Evolutionary conservation across 1,140 invertebrate species (phyloP).

Genomic region (Probaryconus sp.): DNA sequence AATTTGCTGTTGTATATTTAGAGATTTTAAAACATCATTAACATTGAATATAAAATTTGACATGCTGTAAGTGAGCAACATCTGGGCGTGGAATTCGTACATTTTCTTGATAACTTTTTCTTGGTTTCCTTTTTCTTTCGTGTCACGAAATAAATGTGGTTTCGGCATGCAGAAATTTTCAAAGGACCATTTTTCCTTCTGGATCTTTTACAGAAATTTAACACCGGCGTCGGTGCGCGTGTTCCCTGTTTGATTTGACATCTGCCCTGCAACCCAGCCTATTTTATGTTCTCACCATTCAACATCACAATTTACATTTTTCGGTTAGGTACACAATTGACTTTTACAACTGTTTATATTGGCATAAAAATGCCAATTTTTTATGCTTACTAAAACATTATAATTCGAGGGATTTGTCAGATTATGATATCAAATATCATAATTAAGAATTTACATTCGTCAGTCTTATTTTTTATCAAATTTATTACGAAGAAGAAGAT

Average conservation of each 20-base stretch:
- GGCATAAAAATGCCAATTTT: background rate
- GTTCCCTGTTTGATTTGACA: slow-evolving; percentile 73
- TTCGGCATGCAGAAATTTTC: slow-evolving; percentile 9
- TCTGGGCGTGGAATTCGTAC: too few species aligned
- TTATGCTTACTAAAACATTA: too few species aligned
- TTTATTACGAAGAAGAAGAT: too few species aligned
- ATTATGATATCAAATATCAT: too few species aligned
- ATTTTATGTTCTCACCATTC: slow-evolving; percentile 35
- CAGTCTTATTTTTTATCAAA: too few species aligned
- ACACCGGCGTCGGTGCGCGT: slow-evolving; percentile 59
- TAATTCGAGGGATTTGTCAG: too few species aligned
- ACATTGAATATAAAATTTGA: too few species aligned
- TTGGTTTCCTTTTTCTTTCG: background rate
- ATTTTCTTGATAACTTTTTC: too few species aligned
- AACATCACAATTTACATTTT: slow-evolving; percentile 39
- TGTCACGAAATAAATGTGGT: slow-evolving; percentile 15
- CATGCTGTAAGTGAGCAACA: too few species aligned
- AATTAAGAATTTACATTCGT: too few species aligned
- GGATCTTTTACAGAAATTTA: slow-evolving; percentile 20
- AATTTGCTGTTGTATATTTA: too few species aligned
- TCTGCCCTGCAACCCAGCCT: slow-evolving; percentile 59
- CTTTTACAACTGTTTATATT: slow-evolving; percentile 41
- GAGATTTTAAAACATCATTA: too few species aligned
- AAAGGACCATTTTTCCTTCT: slow-evolving; percentile 47
- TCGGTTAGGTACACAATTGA: slow-evolving; percentile 32